Conservation (phyloP, 2,797 vertebrate genomes). For the Choloepus didactylus region DNA sequence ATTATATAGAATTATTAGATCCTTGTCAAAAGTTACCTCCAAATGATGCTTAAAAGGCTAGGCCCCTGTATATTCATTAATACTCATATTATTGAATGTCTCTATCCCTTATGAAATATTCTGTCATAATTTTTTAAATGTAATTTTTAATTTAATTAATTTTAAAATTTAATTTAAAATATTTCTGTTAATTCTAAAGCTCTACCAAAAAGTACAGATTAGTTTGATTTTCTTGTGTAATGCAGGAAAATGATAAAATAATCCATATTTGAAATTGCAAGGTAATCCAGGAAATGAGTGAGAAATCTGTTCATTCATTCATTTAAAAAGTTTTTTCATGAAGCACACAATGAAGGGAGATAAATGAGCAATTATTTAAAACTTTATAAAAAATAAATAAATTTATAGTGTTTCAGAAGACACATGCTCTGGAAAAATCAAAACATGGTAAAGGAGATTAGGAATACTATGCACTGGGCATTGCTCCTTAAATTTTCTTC, state of each 20-base stretch:
- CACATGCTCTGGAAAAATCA: not conserved
- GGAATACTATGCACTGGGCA: not conserved
- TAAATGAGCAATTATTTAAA: not conserved
- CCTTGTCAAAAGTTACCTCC: not conserved
- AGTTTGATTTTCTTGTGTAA: not conserved
- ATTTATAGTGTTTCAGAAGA: not conserved
- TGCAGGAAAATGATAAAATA: not conserved
- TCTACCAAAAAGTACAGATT: not conserved
- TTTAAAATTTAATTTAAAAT: not conserved
- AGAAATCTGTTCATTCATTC: not conserved
- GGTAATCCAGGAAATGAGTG: not conserved
- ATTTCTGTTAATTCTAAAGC: not conserved
- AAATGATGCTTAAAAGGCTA: not conserved
- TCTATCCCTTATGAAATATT: not conserved
- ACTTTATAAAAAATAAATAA: not conserved
- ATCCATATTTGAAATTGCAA: not conserved
- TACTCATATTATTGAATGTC: not conserved
- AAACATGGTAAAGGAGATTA: not conserved
- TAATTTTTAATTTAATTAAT: too few relatives aligned
- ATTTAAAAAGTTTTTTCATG: not conserved
- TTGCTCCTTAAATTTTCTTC: not conserved
- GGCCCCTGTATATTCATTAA: not conserved
- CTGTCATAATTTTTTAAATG: not conserved
- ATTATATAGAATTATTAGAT: not conserved
- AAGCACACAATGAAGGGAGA: not conserved